These are phyloP conservation scores for Pocillopora grandis DNA, from an alignment of 92 coral and sea anemone species.

Conservation along the genomic window DNA sequence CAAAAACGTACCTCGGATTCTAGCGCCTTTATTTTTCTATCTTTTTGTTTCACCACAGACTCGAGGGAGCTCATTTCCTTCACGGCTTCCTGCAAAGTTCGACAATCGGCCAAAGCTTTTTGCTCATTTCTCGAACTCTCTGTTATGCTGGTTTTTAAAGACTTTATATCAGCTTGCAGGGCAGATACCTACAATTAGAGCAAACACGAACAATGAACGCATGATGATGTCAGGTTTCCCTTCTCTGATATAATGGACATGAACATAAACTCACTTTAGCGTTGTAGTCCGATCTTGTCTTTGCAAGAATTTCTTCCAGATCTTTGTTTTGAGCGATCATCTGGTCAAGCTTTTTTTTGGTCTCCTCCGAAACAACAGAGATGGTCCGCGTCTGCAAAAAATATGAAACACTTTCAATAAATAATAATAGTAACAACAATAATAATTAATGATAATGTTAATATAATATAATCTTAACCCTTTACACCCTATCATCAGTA, in stretches of 20 bases:
- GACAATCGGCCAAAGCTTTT: conserved; percentile 54
- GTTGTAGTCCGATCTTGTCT: conserved; percentile 68
- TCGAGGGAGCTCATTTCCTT: conserved; percentile 45
- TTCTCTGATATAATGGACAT: background rate
- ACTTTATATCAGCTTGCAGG: conserved; percentile 67
- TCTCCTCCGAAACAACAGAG: conserved; percentile 89
- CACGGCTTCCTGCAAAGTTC: conserved; percentile 43
- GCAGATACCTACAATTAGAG: conserved; percentile 57
- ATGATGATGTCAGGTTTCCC: background rate
- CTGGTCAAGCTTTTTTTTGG: conserved; percentile 71
- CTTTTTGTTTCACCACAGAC: conserved; percentile 38
- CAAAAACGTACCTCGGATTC: conserved; percentile 59
- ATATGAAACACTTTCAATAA: background rate
- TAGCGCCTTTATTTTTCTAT: conserved; percentile 41
- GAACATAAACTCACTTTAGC: conserved; percentile 57
- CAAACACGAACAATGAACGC: background rate
- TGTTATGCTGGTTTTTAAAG: conserved; percentile 39
- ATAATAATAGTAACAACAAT: background rate
- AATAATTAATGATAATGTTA: background rate
- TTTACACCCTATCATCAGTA: too few relatives aligned
- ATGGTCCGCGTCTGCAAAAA: conserved; percentile 77
- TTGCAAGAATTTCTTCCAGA: conserved; percentile 61
- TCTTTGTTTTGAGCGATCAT: conserved; percentile 79
- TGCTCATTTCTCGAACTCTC: conserved; percentile 60
- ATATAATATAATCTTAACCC: too few relatives aligned